A percentile compares a stretch with the other conserved stretches of the same genome.
Conservation (phyloP, 2,113 vertebrate genomes). For the Sapajus apella region DNA sequence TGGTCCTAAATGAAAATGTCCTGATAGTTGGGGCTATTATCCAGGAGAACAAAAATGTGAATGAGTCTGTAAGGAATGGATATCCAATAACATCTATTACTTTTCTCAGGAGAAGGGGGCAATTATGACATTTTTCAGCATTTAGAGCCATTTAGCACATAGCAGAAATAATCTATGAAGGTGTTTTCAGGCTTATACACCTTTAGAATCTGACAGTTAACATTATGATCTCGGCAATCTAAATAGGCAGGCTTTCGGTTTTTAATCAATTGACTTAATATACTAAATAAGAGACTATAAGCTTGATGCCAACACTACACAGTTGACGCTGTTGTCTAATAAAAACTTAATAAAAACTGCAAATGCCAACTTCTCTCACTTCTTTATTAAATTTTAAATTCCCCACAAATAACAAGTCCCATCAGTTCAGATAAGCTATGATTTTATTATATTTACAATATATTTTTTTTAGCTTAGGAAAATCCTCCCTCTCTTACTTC, state of each 20-base stretch:
- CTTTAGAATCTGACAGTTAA: neutral
- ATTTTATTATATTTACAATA: neutral
- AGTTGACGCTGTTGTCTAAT: neutral
- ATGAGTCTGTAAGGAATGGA: neutral
- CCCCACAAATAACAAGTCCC: neutral
- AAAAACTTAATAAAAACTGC: neutral
- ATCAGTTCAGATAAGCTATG: neutral
- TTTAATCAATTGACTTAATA: slow-evolving; percentile 39
- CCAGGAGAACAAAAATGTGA: slow-evolving; percentile 1
- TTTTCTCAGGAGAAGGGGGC: neutral
- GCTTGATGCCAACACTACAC: neutral
- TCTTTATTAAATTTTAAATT: neutral
- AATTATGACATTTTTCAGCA: neutral
- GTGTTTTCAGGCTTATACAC: neutral
- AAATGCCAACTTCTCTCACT: neutral
- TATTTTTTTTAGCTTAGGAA: neutral
- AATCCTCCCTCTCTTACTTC: neutral
- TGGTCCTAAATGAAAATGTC: neutral
- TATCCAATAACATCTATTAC: neutral
- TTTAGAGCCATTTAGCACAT: neutral
- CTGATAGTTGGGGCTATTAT: neutral
- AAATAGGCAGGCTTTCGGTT: slow-evolving; percentile 33
- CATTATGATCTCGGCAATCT: neutral
- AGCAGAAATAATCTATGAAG: neutral
- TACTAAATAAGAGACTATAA: neutral